phyloP scores from a whole-genome alignment of 1,140 invertebrate species.

The Cydia pomonella region DNA sequence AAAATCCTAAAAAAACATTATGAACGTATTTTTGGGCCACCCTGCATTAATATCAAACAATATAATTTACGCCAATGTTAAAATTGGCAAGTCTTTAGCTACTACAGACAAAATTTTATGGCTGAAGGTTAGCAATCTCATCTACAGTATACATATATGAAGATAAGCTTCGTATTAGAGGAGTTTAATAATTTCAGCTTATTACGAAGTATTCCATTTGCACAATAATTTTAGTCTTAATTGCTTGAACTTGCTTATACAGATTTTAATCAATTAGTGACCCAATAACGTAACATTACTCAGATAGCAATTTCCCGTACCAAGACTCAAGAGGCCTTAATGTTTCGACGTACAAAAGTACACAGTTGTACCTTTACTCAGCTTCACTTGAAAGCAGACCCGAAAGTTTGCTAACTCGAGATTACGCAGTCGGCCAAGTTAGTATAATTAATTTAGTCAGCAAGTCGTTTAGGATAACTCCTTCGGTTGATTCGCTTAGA shows the following conservation, averaged over 20 bases:
- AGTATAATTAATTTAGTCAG: slow-evolving; percentile 35
- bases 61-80: too few species aligned
- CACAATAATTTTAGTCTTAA: not conserved
- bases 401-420: slow-evolving; percentile 34
- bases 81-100: too few species aligned
- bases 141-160: too few species aligned
- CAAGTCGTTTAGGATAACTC: slow-evolving; percentile 33
- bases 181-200: not conserved
- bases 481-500: slow-evolving; percentile 25
- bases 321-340: not conserved
- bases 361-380: not conserved
- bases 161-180: too few species aligned
- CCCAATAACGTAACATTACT: not conserved
- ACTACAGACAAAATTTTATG: too few species aligned
- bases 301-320: not conserved
- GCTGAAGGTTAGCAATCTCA: too few species aligned
- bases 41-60: too few species aligned
- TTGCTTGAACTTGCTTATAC: not conserved
- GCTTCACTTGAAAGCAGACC: slow-evolving; percentile 31
- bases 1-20: too few species aligned
- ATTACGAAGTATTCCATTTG: not conserved
- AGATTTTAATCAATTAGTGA: not conserved
- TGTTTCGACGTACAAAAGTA: not conserved
- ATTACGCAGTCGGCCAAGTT: slow-evolving; percentile 34
- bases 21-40: too few species aligned